Percentiles rank a stretch among this genome's conserved stretches.
Conservation (phyloP, 2,797 vertebrate genomes). For the Hypotaenidia philippensis region DNA sequence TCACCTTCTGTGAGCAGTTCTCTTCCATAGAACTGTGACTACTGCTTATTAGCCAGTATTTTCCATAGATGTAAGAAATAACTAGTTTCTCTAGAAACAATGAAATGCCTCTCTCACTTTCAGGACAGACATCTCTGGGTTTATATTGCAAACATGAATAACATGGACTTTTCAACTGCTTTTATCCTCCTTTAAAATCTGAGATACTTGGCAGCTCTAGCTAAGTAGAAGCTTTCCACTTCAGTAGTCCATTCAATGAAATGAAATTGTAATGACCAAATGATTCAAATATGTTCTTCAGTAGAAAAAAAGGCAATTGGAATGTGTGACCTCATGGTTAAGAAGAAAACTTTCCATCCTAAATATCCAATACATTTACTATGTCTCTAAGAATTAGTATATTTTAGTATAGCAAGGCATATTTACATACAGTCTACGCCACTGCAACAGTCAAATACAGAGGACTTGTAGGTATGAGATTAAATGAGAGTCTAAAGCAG, state of each 20-base stretch:
- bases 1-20: not conserved
- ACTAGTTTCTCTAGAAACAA: not conserved
- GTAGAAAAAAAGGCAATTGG: not conserved
- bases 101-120: not conserved
- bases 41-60: not conserved
- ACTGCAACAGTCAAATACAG: not conserved
- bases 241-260: constrained; percentile 1
- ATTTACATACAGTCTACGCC: not conserved
- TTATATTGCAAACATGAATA: not conserved
- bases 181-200: not conserved
- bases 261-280: not conserved
- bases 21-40: not conserved
- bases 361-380: not conserved
- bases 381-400: not conserved
- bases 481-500: not conserved
- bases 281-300: not conserved
- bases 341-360: not conserved
- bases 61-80: not conserved
- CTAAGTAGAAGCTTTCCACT: constrained; percentile 11
- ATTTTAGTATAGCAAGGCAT: not conserved
- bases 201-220: not conserved
- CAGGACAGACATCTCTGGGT: not conserved
- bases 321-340: not conserved
- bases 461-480: not conserved
- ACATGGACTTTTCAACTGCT: not conserved